A percentile compares a stretch with the other conserved stretches of the same genome.
phyloP scores from a whole-genome alignment of 2,797 vertebrate genomes.

The Notoglanidium macrostoma region DNA sequence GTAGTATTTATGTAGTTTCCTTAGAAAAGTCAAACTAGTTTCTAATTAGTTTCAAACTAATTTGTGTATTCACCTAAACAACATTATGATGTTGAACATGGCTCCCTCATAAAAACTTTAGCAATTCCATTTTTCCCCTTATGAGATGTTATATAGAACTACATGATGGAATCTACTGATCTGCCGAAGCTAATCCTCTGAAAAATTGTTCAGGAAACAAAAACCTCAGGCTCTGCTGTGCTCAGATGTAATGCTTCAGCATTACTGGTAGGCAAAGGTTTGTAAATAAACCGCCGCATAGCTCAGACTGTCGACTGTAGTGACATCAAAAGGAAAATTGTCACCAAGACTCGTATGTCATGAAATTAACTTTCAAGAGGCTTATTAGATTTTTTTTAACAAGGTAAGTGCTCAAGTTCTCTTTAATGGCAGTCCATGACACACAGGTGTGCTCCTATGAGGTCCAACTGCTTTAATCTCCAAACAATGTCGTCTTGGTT shows the following conservation, averaged over 20 bases:
- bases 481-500: conserved; percentile 62
- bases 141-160: conserved; percentile 45
- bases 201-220: conserved; percentile 45
- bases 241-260: conserved; percentile 52
- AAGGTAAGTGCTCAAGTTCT: conserved; percentile 65
- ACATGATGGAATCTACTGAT: conserved; percentile 32
- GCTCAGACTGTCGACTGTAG: conserved; percentile 65
- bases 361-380: conserved; percentile 67
- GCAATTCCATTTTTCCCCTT: conserved; percentile 31
- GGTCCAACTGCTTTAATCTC: conserved; percentile 66
- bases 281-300: conserved; percentile 68
- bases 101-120: conserved; percentile 14
- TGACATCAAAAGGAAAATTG: conserved; percentile 68
- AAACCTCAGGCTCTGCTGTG: conserved; percentile 42
- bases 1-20: not conserved
- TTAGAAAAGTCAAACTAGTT: not conserved
- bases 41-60: too few species aligned
- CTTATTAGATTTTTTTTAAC: conserved; percentile 69
- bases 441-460: conserved; percentile 53
- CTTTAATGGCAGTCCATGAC: conserved; percentile 54
- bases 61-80: conserved; percentile 35
- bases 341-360: conserved; percentile 65
- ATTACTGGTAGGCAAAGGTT: conserved; percentile 61
- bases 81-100: conserved; percentile 27
- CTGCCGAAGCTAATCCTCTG: conserved; percentile 37